Conservation (phyloP, 1,140 invertebrate genomes). For the Aphelenchoides besseyi region DNA sequence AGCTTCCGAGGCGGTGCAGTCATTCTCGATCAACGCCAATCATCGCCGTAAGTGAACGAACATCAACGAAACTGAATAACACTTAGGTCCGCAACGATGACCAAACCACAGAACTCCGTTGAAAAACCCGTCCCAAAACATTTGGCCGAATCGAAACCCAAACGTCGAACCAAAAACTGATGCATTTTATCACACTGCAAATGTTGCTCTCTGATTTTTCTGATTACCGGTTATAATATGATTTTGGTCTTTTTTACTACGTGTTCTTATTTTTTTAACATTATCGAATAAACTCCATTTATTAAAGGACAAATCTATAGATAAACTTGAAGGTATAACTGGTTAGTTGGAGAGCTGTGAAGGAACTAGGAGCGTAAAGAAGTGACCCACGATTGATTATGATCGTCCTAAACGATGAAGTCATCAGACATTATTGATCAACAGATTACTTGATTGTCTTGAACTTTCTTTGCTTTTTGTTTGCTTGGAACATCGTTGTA, state of each 20-base stretch:
- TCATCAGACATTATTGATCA: too few species aligned
- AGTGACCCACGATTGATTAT: neutral
- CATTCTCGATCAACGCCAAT: neutral
- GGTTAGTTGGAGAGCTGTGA: neutral
- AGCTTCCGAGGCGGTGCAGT: constrained; percentile 2
- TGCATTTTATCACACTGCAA: neutral
- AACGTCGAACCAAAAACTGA: neutral
- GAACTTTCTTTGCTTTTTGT: neutral
- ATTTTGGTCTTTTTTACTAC: neutral
- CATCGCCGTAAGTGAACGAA: neutral
- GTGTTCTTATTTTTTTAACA: constrained; percentile 5
- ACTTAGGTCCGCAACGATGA: too few species aligned
- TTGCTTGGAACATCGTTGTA: constrained; percentile 21
- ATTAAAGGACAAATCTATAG: too few species aligned
- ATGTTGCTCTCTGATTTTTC: neutral
- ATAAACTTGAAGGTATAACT: too few species aligned
- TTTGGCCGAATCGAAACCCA: constrained; percentile 7
- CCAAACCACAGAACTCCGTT: neutral
- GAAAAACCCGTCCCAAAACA: neutral
- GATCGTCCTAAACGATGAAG: neutral
- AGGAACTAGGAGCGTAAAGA: neutral
- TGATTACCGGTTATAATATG: neutral
- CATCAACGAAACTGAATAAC: constrained; percentile 4
- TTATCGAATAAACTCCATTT: too few species aligned
- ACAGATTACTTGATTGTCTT: too few species aligned